Base-by-base conservation (phyloP, 37 sponge, comb jelly and placozoan genomes). In the Theonella swinhoei region DNA sequence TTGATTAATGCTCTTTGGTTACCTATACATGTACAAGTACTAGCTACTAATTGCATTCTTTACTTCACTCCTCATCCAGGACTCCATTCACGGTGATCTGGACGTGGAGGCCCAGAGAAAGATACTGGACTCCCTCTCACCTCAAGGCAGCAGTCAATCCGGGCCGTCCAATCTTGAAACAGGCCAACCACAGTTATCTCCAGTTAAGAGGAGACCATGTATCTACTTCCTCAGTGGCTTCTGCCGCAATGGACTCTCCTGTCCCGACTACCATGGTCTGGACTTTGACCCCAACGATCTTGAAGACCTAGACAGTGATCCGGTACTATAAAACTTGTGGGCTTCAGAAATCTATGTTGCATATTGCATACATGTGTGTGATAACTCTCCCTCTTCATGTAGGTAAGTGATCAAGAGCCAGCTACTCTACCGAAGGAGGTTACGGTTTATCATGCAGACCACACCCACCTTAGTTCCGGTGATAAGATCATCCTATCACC, bases 401-500 rank as follows among this genome's bases (percentile, higher is more conserved):
- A 66, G 67, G 67, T 24, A 23, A 67, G 47, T 79, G 79, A 36
- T 35, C 43, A 61, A 8, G 66, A 20, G 19, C 24, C 43, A 39
- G 35, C 67, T 73, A 14, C 76, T 23, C 40, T 90, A 63, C 91
- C 91, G 24, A 24, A 68, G 3, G 41, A 64, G 32, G 62, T 90
- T 20, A 67, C 19, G 20, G 80, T 85, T 33, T 62, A 69, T 61
- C 73, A 81, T 40, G 91, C 80, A 43, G 40, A 64, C 30, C 54
- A 47, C 54, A 47, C 54, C 54, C 54, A 85, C 62, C 64, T 81
- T 60, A 68, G 85, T 70, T 85, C 86, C 23, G 81, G 86, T 5
- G 91, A 90, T 71, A 90, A 90, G 82, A 70, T 90, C 75, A 90
- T 90, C 32, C 78, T 90, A 17, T 85, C 91, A 24, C 86, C 86